Conservation (phyloP, 2,797 vertebrate genomes). For the Myotis findleyi region DNA sequence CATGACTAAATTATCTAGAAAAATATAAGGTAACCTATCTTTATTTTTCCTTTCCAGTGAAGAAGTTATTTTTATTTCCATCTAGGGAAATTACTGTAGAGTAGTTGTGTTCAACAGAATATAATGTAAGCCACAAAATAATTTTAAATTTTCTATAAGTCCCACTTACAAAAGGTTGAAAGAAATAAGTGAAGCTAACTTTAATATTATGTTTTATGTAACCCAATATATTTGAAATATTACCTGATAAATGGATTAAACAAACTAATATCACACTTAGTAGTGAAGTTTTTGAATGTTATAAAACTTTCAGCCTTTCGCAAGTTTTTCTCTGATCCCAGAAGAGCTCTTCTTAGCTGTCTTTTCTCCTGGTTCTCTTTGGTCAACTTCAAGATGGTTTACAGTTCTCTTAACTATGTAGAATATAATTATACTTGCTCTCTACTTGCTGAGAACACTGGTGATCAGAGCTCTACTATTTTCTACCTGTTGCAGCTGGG, state of each 20-base stretch:
- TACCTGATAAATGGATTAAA: neutral
- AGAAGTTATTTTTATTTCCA: neutral
- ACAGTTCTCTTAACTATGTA: neutral
- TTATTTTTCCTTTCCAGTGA: neutral
- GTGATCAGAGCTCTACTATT: neutral
- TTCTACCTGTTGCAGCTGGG: neutral
- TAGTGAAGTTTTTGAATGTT: neutral
- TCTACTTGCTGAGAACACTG: neutral
- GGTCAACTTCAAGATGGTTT: neutral
- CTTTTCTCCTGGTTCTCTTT: neutral
- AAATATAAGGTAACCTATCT: neutral
- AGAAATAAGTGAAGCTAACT: neutral
- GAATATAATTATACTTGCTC: too few relatives aligned
- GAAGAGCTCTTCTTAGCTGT: neutral
- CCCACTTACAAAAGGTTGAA: neutral
- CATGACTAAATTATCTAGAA: neutral
- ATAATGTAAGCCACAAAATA: neutral
- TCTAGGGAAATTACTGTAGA: neutral
- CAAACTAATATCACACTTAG: neutral
- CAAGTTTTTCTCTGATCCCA: neutral
- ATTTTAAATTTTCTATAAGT: neutral
- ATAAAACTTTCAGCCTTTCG: neutral
- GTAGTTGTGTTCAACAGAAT: neutral
- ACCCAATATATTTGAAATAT: neutral
- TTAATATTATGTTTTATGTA: neutral